Conservation (phyloP, 2,797 vertebrate species). For the Lithobates sylvaticus region DNA sequence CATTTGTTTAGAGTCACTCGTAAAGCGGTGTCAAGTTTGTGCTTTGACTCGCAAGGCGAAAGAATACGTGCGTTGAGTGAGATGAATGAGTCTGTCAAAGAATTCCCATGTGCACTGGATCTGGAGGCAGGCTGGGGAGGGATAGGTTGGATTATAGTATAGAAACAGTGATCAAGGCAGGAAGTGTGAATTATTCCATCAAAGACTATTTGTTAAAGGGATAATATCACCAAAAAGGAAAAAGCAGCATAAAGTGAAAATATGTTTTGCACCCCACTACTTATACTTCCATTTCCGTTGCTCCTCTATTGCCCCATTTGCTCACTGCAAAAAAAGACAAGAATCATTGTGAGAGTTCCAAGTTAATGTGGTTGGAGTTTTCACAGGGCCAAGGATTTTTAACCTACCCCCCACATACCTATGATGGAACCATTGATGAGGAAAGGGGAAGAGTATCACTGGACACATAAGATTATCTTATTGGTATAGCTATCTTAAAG, state of each 20-base stretch:
- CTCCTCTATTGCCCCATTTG: too few species aligned
- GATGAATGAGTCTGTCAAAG: slow-evolving; percentile 8
- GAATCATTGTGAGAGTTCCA: too few species aligned
- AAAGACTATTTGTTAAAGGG: not conserved
- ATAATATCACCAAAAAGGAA: not conserved
- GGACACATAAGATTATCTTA: too few species aligned
- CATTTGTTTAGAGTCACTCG: not conserved
- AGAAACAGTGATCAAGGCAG: not conserved
- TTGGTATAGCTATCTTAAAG: too few species aligned
- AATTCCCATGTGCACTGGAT: not conserved
- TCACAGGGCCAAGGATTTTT: too few species aligned
- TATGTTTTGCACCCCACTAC: too few species aligned
- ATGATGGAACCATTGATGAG: too few species aligned
- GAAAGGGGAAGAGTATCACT: too few species aligned
- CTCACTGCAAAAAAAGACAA: too few species aligned
- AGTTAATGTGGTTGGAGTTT: too few species aligned
- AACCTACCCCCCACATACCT: too few species aligned
- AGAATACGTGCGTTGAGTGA: not conserved
- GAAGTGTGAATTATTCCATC: not conserved
- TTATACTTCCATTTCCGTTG: too few species aligned
- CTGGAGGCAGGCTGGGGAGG: not conserved
- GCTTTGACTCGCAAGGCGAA: not conserved
- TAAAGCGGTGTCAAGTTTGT: not conserved
- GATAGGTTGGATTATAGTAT: not conserved
- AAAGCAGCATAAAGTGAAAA: not conserved